Evolutionary conservation across 2,113 vertebrate species (phyloP), one percentile per base, ranked within the genome.

Genomic region (Microcebus griseorufus): DNA sequence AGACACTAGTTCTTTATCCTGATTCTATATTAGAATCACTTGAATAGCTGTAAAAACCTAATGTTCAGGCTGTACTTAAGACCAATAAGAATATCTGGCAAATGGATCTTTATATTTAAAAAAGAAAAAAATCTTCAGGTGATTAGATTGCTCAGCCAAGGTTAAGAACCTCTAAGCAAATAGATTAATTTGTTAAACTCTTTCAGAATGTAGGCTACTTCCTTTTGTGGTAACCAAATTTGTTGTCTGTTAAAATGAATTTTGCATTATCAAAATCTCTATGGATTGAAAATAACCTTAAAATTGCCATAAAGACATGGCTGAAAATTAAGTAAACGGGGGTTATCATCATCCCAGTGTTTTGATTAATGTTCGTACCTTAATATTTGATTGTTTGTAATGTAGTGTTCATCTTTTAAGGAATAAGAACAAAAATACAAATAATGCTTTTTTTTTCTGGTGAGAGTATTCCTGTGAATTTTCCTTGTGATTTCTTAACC

Each of bases 401-500:
- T 9, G 7, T 45, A 84, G 22, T 62, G 23, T 91, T 90, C 45
- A 79, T 65, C 69, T 97, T 94, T 22, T 75, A 94, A 88, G 37
- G 48, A 91, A 22, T 81, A 91, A 65, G 62, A 92, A 86, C 91
- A 85, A 90, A 94, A 87, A 87, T 88, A 32, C 5, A 29, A 93
- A 39, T 80, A 80, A 39, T 39, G 14, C 27, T 18, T 34, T 6
- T 69, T 76, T 76, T 92, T 29, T 64, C 81, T 64, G 2, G 14
- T 73, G 9, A 32, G 18, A 75, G 39, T 87, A 17, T 81, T 76
- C 3, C 64, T 93, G 29, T 83, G 60, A 87, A 92, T 70, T 93
- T 51, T 94, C 45, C n/a, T 9, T 90, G 18, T 91, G 6, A 32
- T 83, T 96, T 94, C 12, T 82, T 95, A 97, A 95, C 45, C 32